Base-by-base conservation (phyloP, 2,888 invertebrate species). In the Seladonia tumulorum region DNA sequence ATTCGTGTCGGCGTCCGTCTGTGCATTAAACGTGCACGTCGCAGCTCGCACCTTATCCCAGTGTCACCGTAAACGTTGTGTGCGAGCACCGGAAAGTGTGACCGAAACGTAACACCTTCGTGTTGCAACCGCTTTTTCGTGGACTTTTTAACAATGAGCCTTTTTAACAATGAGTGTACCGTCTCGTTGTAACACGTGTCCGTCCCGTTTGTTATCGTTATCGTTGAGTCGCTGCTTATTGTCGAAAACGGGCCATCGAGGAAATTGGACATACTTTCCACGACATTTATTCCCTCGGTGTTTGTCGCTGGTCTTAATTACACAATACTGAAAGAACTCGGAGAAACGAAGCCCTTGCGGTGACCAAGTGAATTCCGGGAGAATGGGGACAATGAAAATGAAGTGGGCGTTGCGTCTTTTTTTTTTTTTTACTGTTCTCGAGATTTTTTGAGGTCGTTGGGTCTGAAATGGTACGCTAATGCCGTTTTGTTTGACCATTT, bases 81-180 rank as follows among this genome's bases (percentile, higher is more conserved):
- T 22, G 53, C 42, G 42, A 5, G 35, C n/a, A 12, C 57, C 57
- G 7, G 22, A 57, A 45, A 80, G 83, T 53, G 83, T 66, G 83
- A 7, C 81, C 8, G 81, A 22, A 25, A 45, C 81, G 53, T 71
- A 35, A 53, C 49, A 47, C 49, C 35, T 14, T n/a, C 16, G 63
- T 76, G 45, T 76, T 72, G 76, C 45, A 76, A 81, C 25, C 63
- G 42, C 45, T n/a, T 47, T 81, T 76, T 66, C 39, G 76, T 81
- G 16, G 35, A 81, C 79, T 22, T 16, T 71, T 49, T 76, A 25
- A 66, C 35, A 49, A 16, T 18, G 22, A n/a, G n/a, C n/a, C n/a
- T n/a, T n/a, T n/a, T n/a, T n/a, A n/a, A 66, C 35, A 49, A 14
- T 18, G 22, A 25, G 12, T 29, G 63, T 5, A 18, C 18, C 49